Evolutionary conservation across 2,797 vertebrate genomes (phyloP).

Genomic region (Coranthus polyacanthus): DNA sequence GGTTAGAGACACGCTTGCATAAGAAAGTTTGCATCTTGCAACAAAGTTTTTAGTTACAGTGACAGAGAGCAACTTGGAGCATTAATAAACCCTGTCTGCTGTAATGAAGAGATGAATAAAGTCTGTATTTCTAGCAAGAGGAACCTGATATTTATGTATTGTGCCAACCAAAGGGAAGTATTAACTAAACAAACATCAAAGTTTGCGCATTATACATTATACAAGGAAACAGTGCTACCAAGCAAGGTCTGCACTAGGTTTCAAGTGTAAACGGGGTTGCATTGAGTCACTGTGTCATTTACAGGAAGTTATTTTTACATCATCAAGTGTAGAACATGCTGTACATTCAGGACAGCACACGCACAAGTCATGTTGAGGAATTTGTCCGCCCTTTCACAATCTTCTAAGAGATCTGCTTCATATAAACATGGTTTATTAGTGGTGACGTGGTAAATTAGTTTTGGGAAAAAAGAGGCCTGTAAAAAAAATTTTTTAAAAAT

Average conservation of each 20-base stretch:
- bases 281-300: neutral
- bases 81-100: neutral
- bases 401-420: neutral
- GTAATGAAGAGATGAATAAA: neutral
- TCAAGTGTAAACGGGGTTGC: neutral
- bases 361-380: neutral
- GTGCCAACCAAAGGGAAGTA: constrained; percentile 5
- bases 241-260: neutral
- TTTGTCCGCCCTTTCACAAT: neutral
- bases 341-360: neutral
- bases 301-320: constrained; percentile 14
- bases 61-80: neutral
- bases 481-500: too few relatives aligned
- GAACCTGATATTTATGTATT: neutral
- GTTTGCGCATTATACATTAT: neutral
- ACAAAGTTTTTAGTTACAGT: too few relatives aligned
- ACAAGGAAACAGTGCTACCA: constrained; percentile 18
- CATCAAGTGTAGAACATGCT: constrained; percentile 8
- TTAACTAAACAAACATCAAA: constrained; percentile 17
- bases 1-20: too few relatives aligned
- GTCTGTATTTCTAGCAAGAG: constrained; percentile 2
- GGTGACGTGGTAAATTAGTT: too few relatives aligned
- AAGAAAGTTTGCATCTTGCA: too few relatives aligned
- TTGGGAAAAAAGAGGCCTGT: too few relatives aligned
- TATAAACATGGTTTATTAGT: neutral